Percentiles rank a stretch among this genome's conserved stretches.
Conservation (phyloP, 2,888 invertebrate genomes). For the Torymus texanus region DNA sequence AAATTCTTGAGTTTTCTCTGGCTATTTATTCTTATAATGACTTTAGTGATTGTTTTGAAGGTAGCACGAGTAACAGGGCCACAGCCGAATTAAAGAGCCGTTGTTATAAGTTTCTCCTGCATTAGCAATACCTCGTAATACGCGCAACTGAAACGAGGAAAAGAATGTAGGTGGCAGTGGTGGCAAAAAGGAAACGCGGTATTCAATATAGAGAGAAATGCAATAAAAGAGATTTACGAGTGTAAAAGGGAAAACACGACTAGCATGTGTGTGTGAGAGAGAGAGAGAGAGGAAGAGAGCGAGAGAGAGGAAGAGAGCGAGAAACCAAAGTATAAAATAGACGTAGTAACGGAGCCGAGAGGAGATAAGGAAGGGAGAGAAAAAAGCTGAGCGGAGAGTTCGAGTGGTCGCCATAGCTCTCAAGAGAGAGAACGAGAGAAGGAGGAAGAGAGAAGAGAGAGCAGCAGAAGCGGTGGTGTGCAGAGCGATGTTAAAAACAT, state of each 20-base stretch:
- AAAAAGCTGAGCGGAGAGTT: not conserved
- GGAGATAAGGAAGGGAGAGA: not conserved
- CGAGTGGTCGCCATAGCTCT: not conserved
- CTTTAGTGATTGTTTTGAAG: too few relatives aligned
- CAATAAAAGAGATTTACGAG: conserved; percentile 49
- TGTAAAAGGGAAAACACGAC: conserved; percentile 3
- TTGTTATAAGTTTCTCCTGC: conserved; percentile 8
- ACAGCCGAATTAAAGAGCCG: not conserved
- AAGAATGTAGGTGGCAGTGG: not conserved
- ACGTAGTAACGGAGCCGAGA: conserved; percentile 5
- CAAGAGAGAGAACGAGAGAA: not conserved
- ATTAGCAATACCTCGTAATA: conserved; percentile 10
- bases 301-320: conserved; percentile 16
- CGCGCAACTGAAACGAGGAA: not conserved
- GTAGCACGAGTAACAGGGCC: not conserved
- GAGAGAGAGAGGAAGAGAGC: conserved; percentile 15
- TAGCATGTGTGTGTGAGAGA: conserved; percentile 2
- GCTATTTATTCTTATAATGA: too few relatives aligned
- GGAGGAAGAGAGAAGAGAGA: not conserved
- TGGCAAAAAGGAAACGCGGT: conserved; percentile 4
- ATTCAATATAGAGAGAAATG: conserved; percentile 38
- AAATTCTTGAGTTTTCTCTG: too few relatives aligned
- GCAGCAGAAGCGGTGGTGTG: not conserved
- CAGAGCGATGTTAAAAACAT: conserved; percentile 10
- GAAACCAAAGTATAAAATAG: conserved; percentile 44